Percentiles rank a stretch among this genome's conserved stretches.
phyloP scores from a whole-genome alignment of 2,888 invertebrate species.

The Zygothrica quintamaculata region DNA sequence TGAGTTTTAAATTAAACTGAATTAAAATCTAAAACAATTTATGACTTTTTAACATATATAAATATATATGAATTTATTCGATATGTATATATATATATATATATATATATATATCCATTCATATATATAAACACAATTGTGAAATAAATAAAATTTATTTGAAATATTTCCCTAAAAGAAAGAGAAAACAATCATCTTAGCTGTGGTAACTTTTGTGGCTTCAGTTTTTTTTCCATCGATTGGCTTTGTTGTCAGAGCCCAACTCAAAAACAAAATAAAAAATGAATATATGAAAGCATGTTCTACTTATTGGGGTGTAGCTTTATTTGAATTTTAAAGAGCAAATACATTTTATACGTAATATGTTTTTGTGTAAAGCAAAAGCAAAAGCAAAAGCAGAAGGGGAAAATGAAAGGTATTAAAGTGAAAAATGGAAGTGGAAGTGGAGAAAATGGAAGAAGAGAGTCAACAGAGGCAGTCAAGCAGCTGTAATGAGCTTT shows the following conservation, averaged over 20 bases:
- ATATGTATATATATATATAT: neutral
- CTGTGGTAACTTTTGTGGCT: slow-evolving; percentile 11
- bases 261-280: neutral
- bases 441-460: neutral
- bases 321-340: slow-evolving; percentile 14
- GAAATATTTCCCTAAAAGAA: neutral
- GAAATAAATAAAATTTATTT: slow-evolving; percentile 2
- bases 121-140: neutral
- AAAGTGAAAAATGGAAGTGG: too few relatives aligned
- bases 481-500: slow-evolving; percentile 50
- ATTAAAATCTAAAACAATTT: too few relatives aligned
- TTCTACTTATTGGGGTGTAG: slow-evolving; percentile 39
- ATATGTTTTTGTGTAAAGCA: neutral
- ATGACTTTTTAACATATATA: too few relatives aligned
- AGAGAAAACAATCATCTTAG: slow-evolving; percentile 8
- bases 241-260: neutral
- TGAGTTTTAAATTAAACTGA: too few relatives aligned
- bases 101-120: neutral
- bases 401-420: too few relatives aligned
- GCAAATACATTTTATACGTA: slow-evolving; percentile 9
- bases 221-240: slow-evolving; percentile 3
- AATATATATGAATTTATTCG: too few relatives aligned
- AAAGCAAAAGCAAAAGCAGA: too few relatives aligned
- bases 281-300: slow-evolving; percentile 19
- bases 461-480: slow-evolving; percentile 17